Evolutionary conservation across 2,888 invertebrate genomes (phyloP).

Genomic region (Drosophila tripunctata): DNA sequence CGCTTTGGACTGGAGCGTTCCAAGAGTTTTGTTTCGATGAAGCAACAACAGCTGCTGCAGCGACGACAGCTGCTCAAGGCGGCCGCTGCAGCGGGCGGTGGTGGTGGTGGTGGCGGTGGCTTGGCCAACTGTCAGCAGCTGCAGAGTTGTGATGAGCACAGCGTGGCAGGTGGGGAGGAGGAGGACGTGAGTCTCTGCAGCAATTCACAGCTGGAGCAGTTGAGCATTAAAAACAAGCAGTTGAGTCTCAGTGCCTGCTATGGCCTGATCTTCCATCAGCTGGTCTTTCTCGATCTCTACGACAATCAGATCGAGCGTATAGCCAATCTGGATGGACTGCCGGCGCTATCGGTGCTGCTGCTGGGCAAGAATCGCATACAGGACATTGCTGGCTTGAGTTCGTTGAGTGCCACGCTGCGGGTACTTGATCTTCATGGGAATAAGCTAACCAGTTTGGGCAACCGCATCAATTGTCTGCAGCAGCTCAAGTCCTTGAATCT

Average conservation of each 20-base stretch:
- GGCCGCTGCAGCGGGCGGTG: background rate
- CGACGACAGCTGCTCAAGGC: conserved; percentile 57
- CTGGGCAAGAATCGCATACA: conserved; percentile 93
- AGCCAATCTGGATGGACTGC: conserved; percentile 90
- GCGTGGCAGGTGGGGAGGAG: conserved; percentile 57
- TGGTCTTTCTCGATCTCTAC: conserved; percentile 96
- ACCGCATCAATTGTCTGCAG: conserved; percentile 86
- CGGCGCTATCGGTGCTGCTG: conserved; percentile 92
- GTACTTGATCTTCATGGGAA: conserved; percentile 97
- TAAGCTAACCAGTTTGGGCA: conserved; percentile 87
- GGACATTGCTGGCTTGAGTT: conserved; percentile 81
- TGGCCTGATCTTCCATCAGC: conserved; percentile 85
- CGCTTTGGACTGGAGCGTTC: conserved; percentile 81
- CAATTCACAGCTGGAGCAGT: conserved; percentile 44
- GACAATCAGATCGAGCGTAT: conserved; percentile 97
- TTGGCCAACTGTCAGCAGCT: conserved; percentile 41
- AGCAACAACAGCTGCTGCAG: conserved; percentile 69
- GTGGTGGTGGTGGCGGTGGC: background rate
- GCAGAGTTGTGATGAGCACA: conserved; percentile 76
- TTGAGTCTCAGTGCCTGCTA: conserved; percentile 74
- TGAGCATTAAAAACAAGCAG: conserved; percentile 83
- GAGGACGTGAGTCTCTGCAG: conserved; percentile 38
- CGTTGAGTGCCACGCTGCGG: conserved; percentile 88
- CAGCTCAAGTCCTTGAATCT: conserved; percentile 95
- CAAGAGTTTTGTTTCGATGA: conserved; percentile 82